phyloP scores from a whole-genome alignment of 2,888 invertebrate genomes.

The Anodontia alba region DNA sequence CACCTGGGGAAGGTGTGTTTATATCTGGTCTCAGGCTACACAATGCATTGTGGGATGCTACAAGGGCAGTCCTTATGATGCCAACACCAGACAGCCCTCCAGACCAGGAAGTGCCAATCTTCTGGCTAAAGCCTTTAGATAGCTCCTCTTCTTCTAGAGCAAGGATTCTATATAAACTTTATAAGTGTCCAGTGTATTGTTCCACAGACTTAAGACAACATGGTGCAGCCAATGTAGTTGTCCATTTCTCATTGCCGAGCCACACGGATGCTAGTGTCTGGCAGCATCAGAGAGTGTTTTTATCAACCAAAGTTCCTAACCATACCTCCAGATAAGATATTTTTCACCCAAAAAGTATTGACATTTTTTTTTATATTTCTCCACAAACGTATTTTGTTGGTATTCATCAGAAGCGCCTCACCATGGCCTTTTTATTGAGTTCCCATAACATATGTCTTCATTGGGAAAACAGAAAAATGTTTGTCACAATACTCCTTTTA shows the following conservation, averaged over 20 bases:
- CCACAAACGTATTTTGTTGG: no score
- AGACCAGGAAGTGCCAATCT: conserved; percentile 70
- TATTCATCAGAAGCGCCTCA: no score
- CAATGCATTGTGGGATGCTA: conserved; percentile 81
- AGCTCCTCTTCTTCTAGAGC: conserved; percentile 37
- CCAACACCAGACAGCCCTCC: conserved; percentile 59
- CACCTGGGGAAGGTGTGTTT: conserved; percentile 77
- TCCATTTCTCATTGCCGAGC: conserved; percentile 70
- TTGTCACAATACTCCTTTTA: no score
- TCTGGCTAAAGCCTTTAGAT: conserved; percentile 78
- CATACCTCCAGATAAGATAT: no score
- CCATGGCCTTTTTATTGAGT: no score
- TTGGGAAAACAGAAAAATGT: no score
- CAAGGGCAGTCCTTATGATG: conserved; percentile 66
- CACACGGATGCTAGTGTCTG: conserved; percentile 65
- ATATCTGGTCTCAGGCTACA: conserved; percentile 75
- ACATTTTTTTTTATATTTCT: no score
- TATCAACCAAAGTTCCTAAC: conserved; percentile 46
- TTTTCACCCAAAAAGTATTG: no score
- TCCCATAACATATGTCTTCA: no score
- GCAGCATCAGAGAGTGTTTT: conserved; percentile 73
- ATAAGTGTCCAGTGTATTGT: conserved; percentile 74
- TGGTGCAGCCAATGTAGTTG: conserved; percentile 67
- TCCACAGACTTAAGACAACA: conserved; percentile 64
- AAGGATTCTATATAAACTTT: conserved; percentile 54